Base-by-base conservation (phyloP, 2,797 vertebrate genomes). In the Heteromormyrus szaboi region DNA sequence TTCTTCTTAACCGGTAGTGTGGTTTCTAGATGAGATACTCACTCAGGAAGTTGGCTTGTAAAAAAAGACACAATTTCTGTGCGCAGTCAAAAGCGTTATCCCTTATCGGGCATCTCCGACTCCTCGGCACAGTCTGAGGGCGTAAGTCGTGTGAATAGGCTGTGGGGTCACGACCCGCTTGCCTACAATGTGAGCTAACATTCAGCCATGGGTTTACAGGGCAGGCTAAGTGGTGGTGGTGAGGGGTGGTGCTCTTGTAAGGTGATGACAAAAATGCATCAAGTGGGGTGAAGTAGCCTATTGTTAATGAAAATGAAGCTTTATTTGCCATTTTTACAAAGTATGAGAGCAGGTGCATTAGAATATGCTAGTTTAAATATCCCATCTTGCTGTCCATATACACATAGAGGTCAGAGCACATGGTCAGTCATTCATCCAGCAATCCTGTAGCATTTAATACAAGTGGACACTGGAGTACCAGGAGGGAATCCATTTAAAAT, bases 1-100 rank as follows among this genome's bases (percentile, higher is more conserved):
- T 56, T 81, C n/a, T 81, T 81, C 14, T n/a, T 54, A 19, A 33
- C 17, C 50, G 8, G 50, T 54, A 41, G 22, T 46, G 37, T 19
- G 65, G 53, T 19, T 54, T 29, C 33, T 59, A 46, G 29, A 65
- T 54, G 19, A 81, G 68, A 54, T 79, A 76, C 44, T 17, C 7
- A 8, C 50, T 88, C 46, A 88, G 87, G 87, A 88, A 79, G 29
- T 48, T 12, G 62, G 54, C 83, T 54, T 62, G 81, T 37, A 29
- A 85, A 83, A 25, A 46, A 46, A 22, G 44, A 9, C 1, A 5
- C 88, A 19, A 56, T 68, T 86, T 83, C 88, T 89, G 56, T 72
- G 25, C 2, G 59, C 48, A 65, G 88, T 86, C 88, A 37, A 51
- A 68, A n/a, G 22, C 2, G 14, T 51, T 88, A 9, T 6, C n/a